phyloP scores from a whole-genome alignment of 2,797 vertebrate genomes.

The Acomys russatus region DNA sequence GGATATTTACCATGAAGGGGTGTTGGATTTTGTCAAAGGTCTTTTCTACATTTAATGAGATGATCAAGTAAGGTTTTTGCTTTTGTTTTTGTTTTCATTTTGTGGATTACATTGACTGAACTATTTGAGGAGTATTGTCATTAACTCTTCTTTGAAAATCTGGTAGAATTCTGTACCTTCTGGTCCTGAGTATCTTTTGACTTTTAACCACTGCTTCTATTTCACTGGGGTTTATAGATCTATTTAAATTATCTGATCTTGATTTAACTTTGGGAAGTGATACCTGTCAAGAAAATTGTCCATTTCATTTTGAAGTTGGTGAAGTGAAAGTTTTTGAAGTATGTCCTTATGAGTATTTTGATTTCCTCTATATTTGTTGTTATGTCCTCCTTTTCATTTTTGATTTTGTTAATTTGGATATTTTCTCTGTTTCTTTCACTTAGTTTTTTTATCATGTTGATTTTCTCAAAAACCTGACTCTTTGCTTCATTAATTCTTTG shows the following conservation, averaged over 20 bases:
- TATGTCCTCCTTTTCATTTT: background rate
- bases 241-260: background rate
- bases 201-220: background rate
- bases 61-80: background rate
- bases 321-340: background rate
- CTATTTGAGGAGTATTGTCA: background rate
- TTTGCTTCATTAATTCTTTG: background rate
- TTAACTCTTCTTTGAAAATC: background rate
- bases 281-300: background rate
- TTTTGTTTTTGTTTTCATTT: background rate
- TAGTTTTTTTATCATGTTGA: background rate
- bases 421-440: background rate
- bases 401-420: background rate
- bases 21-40: background rate
- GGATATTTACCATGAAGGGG: background rate
- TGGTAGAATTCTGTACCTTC: background rate
- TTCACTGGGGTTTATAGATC: background rate
- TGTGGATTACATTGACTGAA: background rate
- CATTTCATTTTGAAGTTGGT: background rate
- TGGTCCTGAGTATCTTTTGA: background rate
- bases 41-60: background rate
- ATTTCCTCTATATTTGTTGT: background rate
- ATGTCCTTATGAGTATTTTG: background rate
- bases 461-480: background rate
- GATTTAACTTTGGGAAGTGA: background rate